Conservation (phyloP, 2,888 invertebrate genomes). For the Diadromus collaris region DNA sequence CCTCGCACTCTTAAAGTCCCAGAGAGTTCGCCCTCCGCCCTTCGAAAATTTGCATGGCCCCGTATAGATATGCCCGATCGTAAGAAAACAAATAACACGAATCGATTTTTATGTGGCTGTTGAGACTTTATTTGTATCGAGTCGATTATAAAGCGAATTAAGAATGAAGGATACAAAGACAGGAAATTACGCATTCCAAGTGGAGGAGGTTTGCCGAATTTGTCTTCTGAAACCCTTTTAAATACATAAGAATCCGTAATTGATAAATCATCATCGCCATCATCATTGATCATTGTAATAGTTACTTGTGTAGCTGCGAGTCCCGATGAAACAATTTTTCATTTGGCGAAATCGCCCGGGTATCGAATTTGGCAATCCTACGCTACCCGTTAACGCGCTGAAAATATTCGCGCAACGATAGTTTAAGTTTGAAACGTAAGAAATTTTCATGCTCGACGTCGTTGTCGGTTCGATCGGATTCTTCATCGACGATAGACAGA, state of each 20-base stretch:
- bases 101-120: constrained; percentile 31
- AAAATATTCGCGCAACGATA: background rate
- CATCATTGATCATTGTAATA: constrained; percentile 7
- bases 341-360: background rate
- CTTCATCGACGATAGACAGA: constrained; percentile 12
- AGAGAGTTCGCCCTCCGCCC: constrained; percentile 37
- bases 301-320: background rate
- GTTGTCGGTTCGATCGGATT: constrained; percentile 37
- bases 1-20: constrained; percentile 48
- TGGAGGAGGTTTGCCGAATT: constrained; percentile 45
- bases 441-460: constrained; percentile 20
- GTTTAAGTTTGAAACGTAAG: background rate
- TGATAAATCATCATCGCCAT: constrained; percentile 9
- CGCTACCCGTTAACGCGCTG: background rate
- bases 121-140: constrained; percentile 49
- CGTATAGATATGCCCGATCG: constrained; percentile 54
- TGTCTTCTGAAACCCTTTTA: constrained; percentile 28
- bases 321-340: background rate
- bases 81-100: constrained; percentile 31
- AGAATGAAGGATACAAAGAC: constrained; percentile 23
- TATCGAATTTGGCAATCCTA: constrained; percentile 46
- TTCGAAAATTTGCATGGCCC: constrained; percentile 52
- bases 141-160: constrained; percentile 30
- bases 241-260: constrained; percentile 16
- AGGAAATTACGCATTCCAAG: constrained; percentile 45